A percentile compares a stretch with the other conserved stretches of the same genome.
These are phyloP conservation scores for Rhizomys pruinosus DNA, from an alignment of 2,113 vertebrate genomes.

Conservation along the genomic window DNA sequence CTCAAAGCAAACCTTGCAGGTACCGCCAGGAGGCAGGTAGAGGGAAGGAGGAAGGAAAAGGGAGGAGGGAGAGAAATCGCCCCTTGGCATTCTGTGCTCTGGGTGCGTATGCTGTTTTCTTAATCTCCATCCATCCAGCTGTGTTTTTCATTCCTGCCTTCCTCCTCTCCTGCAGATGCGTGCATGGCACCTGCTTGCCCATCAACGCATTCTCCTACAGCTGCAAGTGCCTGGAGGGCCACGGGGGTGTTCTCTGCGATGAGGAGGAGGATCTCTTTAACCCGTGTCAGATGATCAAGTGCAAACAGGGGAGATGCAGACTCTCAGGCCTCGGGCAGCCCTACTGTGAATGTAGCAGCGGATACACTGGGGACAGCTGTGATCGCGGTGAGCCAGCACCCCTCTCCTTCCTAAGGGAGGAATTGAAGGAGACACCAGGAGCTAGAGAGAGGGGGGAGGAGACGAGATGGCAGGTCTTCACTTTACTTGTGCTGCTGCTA, in stretches of 20 bases:
- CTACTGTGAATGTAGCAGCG: conserved; percentile 96
- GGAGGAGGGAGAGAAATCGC: background rate
- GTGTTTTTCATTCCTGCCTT: conserved; percentile 70
- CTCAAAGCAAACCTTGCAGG: background rate
- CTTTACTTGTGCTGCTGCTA: background rate
- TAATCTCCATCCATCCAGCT: conserved; percentile 59
- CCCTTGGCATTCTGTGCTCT: no score
- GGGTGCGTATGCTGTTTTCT: background rate
- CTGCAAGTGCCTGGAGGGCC: conserved; percentile 96
- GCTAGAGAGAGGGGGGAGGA: fast-evolving
- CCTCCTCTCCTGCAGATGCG: conserved; percentile 89
- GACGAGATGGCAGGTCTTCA: background rate
- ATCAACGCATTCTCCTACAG: conserved; percentile 99
- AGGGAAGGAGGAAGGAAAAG: background rate
- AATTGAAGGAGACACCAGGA: no score
- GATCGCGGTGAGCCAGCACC: conserved; percentile 90
- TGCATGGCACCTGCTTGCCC: conserved; percentile 95
- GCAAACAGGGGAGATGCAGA: conserved; percentile 96
- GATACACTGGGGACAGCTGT: conserved; percentile 95
- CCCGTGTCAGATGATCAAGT: conserved; percentile 93
- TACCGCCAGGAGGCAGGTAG: background rate
- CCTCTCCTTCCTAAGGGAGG: background rate
- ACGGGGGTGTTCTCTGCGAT: conserved; percentile 95
- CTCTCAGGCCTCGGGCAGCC: conserved; percentile 95
- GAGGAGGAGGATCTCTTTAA: conserved; percentile 92